These are phyloP conservation scores for Coracias cyanogaster DNA, from an alignment of 2,797 vertebrate genomes.

Conservation along the genomic window DNA sequence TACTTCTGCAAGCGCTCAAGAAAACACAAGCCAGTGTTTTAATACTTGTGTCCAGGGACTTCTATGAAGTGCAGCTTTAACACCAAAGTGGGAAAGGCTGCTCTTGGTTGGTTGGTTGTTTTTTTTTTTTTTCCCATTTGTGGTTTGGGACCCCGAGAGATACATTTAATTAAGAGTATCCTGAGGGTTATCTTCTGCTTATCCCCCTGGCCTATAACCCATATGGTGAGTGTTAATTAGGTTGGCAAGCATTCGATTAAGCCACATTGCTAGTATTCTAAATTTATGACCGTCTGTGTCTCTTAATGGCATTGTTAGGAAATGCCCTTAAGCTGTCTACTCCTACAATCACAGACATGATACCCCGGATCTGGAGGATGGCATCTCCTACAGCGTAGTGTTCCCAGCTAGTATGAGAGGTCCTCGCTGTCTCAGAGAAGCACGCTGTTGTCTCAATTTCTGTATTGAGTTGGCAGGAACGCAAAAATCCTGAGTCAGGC, in stretches of 20 bases:
- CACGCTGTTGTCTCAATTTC: background rate
- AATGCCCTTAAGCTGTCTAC: background rate
- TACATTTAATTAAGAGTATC: slow-evolving; percentile 23
- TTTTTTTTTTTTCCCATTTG: background rate
- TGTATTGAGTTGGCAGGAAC: background rate
- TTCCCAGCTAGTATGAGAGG: accelerated
- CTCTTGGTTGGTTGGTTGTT: background rate
- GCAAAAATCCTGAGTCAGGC: background rate
- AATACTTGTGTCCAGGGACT: background rate
- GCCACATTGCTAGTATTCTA: background rate
- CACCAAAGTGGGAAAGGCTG: background rate
- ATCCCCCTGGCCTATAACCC: slow-evolving; percentile 2
- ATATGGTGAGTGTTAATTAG: slow-evolving; percentile 40
- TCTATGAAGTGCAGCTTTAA: background rate
- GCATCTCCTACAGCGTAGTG: background rate
- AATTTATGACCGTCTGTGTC: background rate
- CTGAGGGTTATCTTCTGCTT: slow-evolving; percentile 25
- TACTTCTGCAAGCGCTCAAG: background rate
- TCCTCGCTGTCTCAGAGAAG: background rate
- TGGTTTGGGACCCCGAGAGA: slow-evolving; percentile 32
- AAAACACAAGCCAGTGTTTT: background rate
- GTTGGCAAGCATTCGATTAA: background rate
- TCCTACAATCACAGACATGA: background rate
- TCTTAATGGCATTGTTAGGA: background rate
- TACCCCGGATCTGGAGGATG: background rate